Base-by-base conservation (phyloP, 1,140 invertebrate species). In the Drosophila rufa region DNA sequence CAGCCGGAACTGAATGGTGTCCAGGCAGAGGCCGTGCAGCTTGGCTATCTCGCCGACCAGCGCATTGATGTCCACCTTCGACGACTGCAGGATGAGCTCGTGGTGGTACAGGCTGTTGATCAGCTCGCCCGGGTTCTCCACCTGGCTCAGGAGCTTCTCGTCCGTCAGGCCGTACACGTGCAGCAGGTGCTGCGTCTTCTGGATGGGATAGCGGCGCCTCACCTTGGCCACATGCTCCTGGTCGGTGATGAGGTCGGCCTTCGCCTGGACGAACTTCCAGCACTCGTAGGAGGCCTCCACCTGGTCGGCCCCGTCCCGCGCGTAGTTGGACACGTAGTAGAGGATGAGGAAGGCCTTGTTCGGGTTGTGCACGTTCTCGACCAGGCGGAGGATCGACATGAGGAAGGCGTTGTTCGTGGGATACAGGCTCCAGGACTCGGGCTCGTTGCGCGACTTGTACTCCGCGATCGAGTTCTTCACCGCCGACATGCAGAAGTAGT, bases 231-330 rank as follows among this genome's bases (percentile, higher is more conserved):
- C 93, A 89, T 62, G 93, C 77, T 93, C 84, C 91, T 92, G 94
- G 40, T 94, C 80, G 11, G 73, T 80, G 17, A 93, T 92, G 86
- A 93, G 93, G n/a, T 92, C 75, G 62, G 93, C 94, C 27, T 92
- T 68, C 56, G 84, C 60, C 25, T 79, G 66, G 1, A 94, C 93
- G 90, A 94, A 95, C 76, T 95, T 94, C 80, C 94, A 95, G 71
- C 94, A 95, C 64, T 95, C 93, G 58, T 94, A 94, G 25, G 94
- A 93, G 14, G 94, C 94, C 50, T 94, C 94, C 8, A 95, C 94
- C 91, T 95, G 94, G 86, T 95, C 94, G 12, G 94, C 94, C 5
- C 94, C 94, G 15, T 91, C 80, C 0, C 91, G 87, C 0, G 92
- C 91, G 69, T 93, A 82, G 58, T 79, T 89, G 0, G 87, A 70